phyloP scores from a whole-genome alignment of 2,113 vertebrate species.

The Petroica traversi region DNA sequence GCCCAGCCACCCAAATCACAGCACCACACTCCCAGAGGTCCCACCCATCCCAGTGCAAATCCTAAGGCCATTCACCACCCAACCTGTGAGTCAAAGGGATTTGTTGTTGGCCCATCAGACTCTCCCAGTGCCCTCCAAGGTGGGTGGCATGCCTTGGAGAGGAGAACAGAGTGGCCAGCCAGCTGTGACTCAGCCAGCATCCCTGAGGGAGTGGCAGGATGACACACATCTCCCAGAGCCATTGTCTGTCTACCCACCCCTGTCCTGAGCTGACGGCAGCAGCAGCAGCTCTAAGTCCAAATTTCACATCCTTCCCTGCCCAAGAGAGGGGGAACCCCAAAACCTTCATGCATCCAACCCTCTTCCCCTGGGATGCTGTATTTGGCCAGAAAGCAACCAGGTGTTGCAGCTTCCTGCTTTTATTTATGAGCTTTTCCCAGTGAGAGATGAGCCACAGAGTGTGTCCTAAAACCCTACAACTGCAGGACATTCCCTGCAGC shows the following conservation, averaged over 20 bases:
- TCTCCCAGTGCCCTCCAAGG: neutral
- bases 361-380: neutral
- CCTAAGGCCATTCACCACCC: neutral
- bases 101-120: neutral
- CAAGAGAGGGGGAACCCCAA: neutral
- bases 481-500: fast-evolving
- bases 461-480: neutral
- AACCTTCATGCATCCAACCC: neutral
- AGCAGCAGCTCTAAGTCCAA: neutral
- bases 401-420: neutral
- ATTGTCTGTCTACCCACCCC: neutral
- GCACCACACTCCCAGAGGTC: neutral
- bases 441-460: fast-evolving
- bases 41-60: neutral
- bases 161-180: neutral
- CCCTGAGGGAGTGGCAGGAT: neutral
- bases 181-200: neutral
- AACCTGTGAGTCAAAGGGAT: neutral
- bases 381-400: neutral
- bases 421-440: neutral
- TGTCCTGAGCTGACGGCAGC: fast-evolving
- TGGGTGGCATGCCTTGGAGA: neutral
- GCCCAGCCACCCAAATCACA: neutral
- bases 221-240: neutral
- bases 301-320: neutral